Conservation (phyloP, 2,888 invertebrate species). For the Andrena flavipes region DNA sequence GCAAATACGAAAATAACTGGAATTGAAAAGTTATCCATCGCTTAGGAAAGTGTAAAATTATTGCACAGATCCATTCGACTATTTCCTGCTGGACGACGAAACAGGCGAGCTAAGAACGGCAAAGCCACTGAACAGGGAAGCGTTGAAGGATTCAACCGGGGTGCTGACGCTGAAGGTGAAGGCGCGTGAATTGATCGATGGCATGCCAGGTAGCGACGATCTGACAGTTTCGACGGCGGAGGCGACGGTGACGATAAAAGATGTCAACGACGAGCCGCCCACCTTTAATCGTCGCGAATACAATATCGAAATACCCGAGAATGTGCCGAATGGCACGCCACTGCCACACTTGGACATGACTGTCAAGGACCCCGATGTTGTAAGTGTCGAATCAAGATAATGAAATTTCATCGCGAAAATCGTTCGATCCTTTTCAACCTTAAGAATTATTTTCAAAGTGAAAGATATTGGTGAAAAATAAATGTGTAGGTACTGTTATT, state of each 20-base stretch:
- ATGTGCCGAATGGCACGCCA: conserved; percentile 92
- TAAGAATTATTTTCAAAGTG: no score
- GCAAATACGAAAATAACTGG: no score
- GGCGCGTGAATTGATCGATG: conserved; percentile 93
- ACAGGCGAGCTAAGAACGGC: conserved; percentile 94
- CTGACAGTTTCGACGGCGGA: conserved; percentile 90
- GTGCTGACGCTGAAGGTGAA: conserved; percentile 91
- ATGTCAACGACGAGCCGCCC: conserved; percentile 96
- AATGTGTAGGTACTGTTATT: no score
- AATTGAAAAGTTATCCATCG: no score
- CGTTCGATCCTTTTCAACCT: no score
- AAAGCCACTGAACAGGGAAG: conserved; percentile 94
- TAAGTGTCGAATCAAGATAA: conserved; percentile 84
- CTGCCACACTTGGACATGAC: conserved; percentile 93
- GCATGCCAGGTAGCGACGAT: conserved; percentile 89
- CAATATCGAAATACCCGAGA: conserved; percentile 92
- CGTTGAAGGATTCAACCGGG: conserved; percentile 91
- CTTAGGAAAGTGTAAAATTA: neutral
- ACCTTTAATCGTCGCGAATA: conserved; percentile 93
- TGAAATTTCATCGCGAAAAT: neutral
- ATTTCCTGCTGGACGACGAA: conserved; percentile 92
- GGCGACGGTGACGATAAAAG: conserved; percentile 93
- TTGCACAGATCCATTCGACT: conserved; percentile 92
- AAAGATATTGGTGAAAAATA: no score
- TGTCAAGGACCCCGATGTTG: conserved; percentile 94